These are phyloP conservation scores for Caenorhabditis remanei DNA, from an alignment of 1,140 invertebrate species.

Conservation along the genomic window DNA sequence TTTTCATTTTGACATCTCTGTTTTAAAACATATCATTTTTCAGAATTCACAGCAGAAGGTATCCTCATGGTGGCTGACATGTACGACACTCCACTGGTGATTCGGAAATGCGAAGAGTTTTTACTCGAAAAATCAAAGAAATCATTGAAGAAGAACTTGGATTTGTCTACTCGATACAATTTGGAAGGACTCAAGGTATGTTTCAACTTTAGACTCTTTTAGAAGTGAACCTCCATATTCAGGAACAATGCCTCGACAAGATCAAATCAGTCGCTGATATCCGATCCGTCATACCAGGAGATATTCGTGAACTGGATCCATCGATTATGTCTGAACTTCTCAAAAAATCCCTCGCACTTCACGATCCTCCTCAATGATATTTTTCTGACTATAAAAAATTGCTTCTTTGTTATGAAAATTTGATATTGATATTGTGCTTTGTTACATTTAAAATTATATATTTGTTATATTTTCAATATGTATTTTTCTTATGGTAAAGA, in stretches of 20 bases:
- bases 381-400: not conserved
- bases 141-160: not conserved
- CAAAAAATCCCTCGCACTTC: too few relatives aligned
- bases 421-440: not conserved
- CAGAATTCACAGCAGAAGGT: not conserved
- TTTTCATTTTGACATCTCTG: not conserved
- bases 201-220: too few relatives aligned
- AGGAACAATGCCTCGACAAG: too few relatives aligned
- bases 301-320: too few relatives aligned
- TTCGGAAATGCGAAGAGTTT: not conserved
- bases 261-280: too few relatives aligned
- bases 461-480: too few relatives aligned
- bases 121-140: not conserved
- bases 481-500: too few relatives aligned
- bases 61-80: not conserved
- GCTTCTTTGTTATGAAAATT: not conserved
- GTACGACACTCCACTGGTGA: not conserved
- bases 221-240: too few relatives aligned
- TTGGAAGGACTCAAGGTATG: too few relatives aligned
- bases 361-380: too few relatives aligned
- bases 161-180: not conserved
- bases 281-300: too few relatives aligned
- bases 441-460: not conserved
- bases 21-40: not conserved
- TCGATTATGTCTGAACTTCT: too few relatives aligned